Conservation (phyloP, 2,888 invertebrate genomes). For the Azorinus chamasolen region DNA sequence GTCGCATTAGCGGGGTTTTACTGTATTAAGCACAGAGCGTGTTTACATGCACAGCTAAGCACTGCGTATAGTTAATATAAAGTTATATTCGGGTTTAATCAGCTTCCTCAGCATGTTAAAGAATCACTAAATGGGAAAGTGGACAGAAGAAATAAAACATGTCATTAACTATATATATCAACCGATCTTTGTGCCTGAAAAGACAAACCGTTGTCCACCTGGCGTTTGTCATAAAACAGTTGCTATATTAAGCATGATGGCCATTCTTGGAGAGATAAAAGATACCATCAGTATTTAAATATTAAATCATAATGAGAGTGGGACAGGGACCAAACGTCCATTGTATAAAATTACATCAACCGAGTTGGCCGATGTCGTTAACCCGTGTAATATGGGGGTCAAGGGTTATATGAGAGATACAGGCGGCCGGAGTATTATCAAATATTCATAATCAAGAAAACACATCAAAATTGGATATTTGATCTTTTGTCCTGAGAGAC, state of each 20-base stretch:
- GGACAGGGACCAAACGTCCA: constrained; percentile 37
- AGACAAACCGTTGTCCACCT: constrained; percentile 10
- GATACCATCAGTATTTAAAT: constrained; percentile 18
- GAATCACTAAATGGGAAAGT: too few relatives aligned
- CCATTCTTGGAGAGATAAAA: background rate
- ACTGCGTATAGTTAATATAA: too few relatives aligned
- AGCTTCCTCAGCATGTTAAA: too few relatives aligned
- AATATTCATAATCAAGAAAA: constrained; percentile 43
- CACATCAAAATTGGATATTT: constrained; percentile 37
- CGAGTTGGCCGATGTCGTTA: background rate
- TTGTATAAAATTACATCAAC: constrained; percentile 62
- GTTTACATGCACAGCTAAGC: too few relatives aligned
- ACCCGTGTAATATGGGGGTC: constrained; percentile 10
- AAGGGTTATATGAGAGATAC: constrained; percentile 15
- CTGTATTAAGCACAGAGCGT: too few relatives aligned
- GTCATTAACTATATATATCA: too few relatives aligned
- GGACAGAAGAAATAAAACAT: too few relatives aligned
- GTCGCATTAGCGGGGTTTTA: too few relatives aligned
- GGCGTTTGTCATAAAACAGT: constrained; percentile 21
- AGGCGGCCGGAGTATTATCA: constrained; percentile 18
- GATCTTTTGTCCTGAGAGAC: constrained; percentile 46
- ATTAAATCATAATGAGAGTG: constrained; percentile 34
- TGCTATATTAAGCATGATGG: too few relatives aligned
- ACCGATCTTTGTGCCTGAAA: background rate
- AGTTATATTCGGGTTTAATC: too few relatives aligned